Conservation (phyloP, 2,113 vertebrate species). For the Forbesichthys papilliferus region DNA sequence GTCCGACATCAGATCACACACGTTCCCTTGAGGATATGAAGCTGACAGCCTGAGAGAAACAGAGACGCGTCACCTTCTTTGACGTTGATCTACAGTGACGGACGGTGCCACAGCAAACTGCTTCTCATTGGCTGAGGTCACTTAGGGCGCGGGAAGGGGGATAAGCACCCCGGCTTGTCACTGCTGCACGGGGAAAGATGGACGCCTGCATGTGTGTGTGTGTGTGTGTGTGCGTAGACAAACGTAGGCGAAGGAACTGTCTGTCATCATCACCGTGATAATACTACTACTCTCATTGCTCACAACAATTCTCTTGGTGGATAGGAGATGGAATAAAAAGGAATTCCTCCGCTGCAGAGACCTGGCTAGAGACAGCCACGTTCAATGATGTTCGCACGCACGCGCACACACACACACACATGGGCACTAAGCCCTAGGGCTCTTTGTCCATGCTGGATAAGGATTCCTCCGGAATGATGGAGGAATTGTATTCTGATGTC, state of each 20-base stretch:
- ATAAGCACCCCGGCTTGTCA: slow-evolving; percentile 22
- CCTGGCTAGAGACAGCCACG: slow-evolving; percentile 19
- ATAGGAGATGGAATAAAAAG: background rate
- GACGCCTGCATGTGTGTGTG: slow-evolving; percentile 3
- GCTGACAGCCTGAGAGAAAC: background rate
- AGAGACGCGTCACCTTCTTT: slow-evolving; percentile 25
- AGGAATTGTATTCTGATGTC: slow-evolving; percentile 66
- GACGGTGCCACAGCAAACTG: slow-evolving; percentile 45
- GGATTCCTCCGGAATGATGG: slow-evolving; percentile 54
- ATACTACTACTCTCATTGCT: slow-evolving; percentile 24
- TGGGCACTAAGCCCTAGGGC: slow-evolving; percentile 29
- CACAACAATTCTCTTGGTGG: background rate
- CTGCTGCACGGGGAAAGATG: slow-evolving; percentile 28
- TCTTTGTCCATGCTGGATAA: slow-evolving; percentile 56
- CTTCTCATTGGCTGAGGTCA: slow-evolving; percentile 52
- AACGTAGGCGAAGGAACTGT: slow-evolving; percentile 48
- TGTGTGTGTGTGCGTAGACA: slow-evolving; percentile 3
- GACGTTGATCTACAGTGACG: slow-evolving; percentile 56
- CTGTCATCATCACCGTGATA: slow-evolving; percentile 31
- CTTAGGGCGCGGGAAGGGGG: background rate
- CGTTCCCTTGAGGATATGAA: background rate
- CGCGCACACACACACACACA: slow-evolving; percentile 14
- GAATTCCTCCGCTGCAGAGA: slow-evolving; percentile 22
- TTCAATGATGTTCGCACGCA: slow-evolving; percentile 13
- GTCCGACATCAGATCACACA: background rate